Base-by-base conservation (phyloP, 2,888 invertebrate species). In the Lasioglossum zephyrum region DNA sequence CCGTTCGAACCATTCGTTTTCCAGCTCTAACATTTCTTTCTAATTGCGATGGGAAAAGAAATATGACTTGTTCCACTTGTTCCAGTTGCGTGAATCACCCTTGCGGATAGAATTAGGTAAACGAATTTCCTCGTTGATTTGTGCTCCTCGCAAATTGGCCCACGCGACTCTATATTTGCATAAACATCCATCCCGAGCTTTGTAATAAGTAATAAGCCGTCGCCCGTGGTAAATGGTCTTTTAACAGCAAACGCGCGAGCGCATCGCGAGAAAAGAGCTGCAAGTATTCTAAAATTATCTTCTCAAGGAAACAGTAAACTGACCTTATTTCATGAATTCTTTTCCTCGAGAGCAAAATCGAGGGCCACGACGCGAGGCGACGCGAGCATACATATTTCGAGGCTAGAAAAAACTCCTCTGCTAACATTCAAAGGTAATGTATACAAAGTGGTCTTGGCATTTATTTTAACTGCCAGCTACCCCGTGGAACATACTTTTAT, bases 271-370 rank as follows among this genome's bases (percentile, higher is more conserved):
- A 77, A 84, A 80, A 79, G 79, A 70, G 74, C 73, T 73, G 85
- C 78, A 75, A 18, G 72, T 79, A 83, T 84, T 75, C 73, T 79
- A 84, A 63, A 85, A 85, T 85, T 85, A 79, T 39, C 73, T 85
- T 79, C 76, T 66, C 84, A 74, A 84, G 79, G 79, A 84, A 85
- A 85, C 85, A 44, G 79, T 73, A 77, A 77, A 83, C 73, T 85
- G 85, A 84, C 84, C 85, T 85, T 79, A 84, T 79, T 84, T 74
- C 84, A 36, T 49, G 57, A 84, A 79, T 84, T 84, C 79, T 84
- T 84, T 60, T 73, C n/a, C 79, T 44, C 79, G 31, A 57, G 74
- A 53, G 63, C 4, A 83, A 72, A 83, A 82, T 75, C 60, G 63
- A 77, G 66, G 72, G 49, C n/a, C 49, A 36, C 74, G 47, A 6